Conservation (phyloP, 2,113 vertebrate species). For the Dasypus novemcinctus region DNA sequence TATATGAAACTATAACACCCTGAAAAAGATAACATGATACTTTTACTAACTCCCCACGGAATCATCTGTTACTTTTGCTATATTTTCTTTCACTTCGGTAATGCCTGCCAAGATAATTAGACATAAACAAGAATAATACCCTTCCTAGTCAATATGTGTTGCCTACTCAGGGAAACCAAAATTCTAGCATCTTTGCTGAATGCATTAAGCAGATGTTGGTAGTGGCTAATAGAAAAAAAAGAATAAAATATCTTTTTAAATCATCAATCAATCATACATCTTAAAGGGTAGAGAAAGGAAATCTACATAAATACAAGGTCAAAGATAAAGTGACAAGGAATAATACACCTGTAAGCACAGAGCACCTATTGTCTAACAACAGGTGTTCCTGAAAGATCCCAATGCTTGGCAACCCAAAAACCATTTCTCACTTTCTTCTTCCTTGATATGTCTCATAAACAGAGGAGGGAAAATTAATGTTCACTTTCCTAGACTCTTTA, state of each 20-base stretch:
- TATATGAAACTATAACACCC: neutral
- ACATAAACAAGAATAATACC: slow-evolving; percentile 20
- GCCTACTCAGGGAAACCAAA: slow-evolving; percentile 5
- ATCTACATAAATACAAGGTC: neutral
- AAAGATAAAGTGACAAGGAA: neutral
- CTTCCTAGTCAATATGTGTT: neutral
- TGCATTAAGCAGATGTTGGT: neutral
- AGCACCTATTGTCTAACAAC: neutral
- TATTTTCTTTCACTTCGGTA: slow-evolving; percentile 24
- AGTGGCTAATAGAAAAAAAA: neutral
- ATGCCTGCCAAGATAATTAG: slow-evolving; percentile 41
- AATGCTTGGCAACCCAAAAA: neutral
- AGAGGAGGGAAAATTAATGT: neutral
- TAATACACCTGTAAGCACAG: neutral
- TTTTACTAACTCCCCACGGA: neutral
- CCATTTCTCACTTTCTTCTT: neutral
- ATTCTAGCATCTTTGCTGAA: slow-evolving; percentile 41
- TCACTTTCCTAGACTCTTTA: neutral
- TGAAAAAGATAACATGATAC: slow-evolving; percentile 17
- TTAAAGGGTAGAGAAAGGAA: neutral
- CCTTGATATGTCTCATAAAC: neutral
- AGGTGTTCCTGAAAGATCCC: neutral
- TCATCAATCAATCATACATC: neutral
- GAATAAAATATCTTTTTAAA: neutral
- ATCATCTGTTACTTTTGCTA: slow-evolving; percentile 12